Conservation (phyloP, 2,888 invertebrate species). For the Nephrotoma guestfalica region DNA sequence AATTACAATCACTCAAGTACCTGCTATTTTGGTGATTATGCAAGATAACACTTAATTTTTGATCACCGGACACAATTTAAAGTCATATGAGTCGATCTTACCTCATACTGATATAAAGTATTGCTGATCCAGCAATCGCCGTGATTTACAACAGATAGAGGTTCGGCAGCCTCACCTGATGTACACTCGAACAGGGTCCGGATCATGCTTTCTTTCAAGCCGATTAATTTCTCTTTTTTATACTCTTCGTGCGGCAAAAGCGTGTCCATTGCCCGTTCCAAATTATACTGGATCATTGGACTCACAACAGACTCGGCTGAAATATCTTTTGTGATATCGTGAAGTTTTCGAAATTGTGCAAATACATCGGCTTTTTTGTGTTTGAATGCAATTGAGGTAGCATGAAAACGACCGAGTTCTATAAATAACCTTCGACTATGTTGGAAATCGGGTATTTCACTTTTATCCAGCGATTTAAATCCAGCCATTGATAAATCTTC, state of each 20-base stretch:
- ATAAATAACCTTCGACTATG: conserved; percentile 7
- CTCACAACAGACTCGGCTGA: neutral
- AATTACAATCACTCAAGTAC: neutral
- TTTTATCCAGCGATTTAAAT: conserved; percentile 9
- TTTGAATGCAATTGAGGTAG: conserved; percentile 11
- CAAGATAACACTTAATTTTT: neutral
- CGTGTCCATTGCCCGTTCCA: conserved; percentile 4
- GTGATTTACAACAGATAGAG: conserved; percentile 10
- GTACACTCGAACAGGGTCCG: neutral
- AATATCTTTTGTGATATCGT: neutral
- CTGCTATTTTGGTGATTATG: neutral
- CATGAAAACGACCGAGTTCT: conserved; percentile 10
- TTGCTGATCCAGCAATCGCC: conserved; percentile 12
- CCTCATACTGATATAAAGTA: conserved; percentile 9
- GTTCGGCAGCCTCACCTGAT: conserved; percentile 7
- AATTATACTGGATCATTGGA: neutral
- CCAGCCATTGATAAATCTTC: conserved; percentile 9
- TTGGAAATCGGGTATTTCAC: conserved; percentile 4
- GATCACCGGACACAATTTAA: neutral
- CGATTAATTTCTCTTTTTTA: conserved; percentile 5
- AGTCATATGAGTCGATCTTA: neutral
- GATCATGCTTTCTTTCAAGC: neutral
- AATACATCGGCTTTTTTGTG: conserved; percentile 6
- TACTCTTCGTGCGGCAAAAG: conserved; percentile 7
- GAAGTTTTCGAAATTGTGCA: conserved; percentile 7